These are phyloP conservation scores for Catagonus wagneri DNA, from an alignment of 2,113 vertebrate genomes.

Conservation along the genomic window DNA sequence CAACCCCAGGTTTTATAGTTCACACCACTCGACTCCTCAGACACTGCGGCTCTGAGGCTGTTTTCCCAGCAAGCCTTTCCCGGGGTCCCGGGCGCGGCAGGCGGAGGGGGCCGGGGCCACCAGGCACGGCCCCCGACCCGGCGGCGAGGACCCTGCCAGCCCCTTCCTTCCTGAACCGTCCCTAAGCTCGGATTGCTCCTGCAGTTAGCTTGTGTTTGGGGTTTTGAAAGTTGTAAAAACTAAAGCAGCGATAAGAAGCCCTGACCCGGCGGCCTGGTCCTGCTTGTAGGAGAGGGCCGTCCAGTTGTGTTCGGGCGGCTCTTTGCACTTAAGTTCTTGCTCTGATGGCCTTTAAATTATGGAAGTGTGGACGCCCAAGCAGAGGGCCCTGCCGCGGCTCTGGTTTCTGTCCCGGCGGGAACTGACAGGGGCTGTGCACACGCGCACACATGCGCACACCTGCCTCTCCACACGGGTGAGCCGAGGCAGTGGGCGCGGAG, in stretches of 20 bases:
- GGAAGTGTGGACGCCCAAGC: not conserved
- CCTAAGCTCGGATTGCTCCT: not conserved
- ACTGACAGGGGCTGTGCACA: not conserved
- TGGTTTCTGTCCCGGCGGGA: not conserved
- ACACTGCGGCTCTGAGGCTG: not conserved
- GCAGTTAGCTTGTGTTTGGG: accelerated
- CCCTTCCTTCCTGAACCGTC: not conserved
- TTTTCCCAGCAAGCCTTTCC: not conserved
- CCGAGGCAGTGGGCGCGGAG: not conserved
- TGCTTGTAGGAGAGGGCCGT: too few relatives aligned
- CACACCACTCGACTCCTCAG: not conserved
- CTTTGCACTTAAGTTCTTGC: accelerated
- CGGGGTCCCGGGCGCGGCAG: accelerated
- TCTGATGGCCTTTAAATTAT: not conserved
- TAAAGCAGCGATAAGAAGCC: not conserved
- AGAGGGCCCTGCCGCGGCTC: not conserved
- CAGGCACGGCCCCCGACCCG: not conserved
- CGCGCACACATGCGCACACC: not conserved
- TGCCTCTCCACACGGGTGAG: not conserved
- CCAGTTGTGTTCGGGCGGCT: not conserved
- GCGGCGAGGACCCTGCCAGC: not conserved
- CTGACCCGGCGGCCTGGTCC: not conserved
- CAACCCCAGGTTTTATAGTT: not conserved
- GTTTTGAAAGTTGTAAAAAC: not conserved
- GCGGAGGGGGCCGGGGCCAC: not conserved